Evolutionary conservation across 1,140 invertebrate species (phyloP), one percentile per base, ranked within the genome.

Genomic region (Halotydeus destructor): DNA sequence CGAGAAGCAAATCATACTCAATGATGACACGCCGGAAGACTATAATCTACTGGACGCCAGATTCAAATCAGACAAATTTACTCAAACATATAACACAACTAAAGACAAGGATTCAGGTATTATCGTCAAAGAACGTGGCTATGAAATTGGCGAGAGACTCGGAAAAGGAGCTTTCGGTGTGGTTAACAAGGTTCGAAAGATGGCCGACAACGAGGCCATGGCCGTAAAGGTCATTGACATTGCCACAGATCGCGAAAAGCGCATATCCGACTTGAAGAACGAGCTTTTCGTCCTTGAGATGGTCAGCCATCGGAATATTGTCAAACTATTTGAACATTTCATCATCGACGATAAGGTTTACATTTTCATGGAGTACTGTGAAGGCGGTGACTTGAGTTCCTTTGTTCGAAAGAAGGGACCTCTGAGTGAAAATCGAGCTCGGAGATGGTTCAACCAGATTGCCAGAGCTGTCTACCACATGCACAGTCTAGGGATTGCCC

Each of bases 171-270:
- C 12, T 16, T 38, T 38, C 8, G 23, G 11, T 38, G 18, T 27
- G 4, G 22, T 45, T 16, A 38, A 25, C 30, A 33, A n/a, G 19
- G 23, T 30, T 9, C 19, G 14, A 25, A 25, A 12, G 8, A 12
- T 30, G 2, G n/a, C 21, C 19, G 32, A 38, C 4, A 3, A 28
- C 2, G 4, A 22, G 1, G 22, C 11, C 18, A 18, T 44, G 5
- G 33, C 42, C 4, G n/a, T 16, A 8, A 44, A 46, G 41, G 42
- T 23, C 24, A 34, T 44, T 5, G 43, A 44, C 14, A 14, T 47
- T 5, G 16, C 41, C n/a, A 5, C 5, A 9, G 24, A 26, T 6
- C n/a, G 46, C 8, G n/a, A n/a, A n/a, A n/a, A n/a, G 16, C 38
- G 23, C n/a, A 11, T 39, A 9, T 11, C 6, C 11, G 14, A 39